Percentiles rank a stretch among this genome's conserved stretches.
Conservation (phyloP, 2,888 invertebrate genomes). For the Hyalella azteca region DNA sequence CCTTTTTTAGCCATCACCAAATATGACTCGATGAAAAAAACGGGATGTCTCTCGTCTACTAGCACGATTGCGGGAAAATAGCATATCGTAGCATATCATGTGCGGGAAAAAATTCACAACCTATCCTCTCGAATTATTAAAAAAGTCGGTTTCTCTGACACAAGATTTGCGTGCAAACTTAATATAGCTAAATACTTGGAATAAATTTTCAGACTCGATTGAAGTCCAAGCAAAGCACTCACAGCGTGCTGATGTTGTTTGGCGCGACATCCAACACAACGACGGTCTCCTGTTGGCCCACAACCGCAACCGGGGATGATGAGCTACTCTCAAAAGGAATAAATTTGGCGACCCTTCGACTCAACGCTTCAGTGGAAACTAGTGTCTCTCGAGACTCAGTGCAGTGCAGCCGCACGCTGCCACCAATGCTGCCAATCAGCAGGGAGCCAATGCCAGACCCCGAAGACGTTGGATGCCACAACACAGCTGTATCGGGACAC, state of each 20-base stretch:
- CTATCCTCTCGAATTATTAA: too few species aligned
- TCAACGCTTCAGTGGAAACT: not conserved
- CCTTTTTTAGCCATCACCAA: too few species aligned
- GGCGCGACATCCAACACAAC: not conserved
- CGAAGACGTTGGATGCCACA: not conserved
- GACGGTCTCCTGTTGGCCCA: not conserved
- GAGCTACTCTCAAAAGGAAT: not conserved
- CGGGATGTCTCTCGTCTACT: too few species aligned
- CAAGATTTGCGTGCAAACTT: too few species aligned
- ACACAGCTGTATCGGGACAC: not conserved
- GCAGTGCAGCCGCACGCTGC: conserved; percentile 7
- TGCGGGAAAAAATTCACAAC: too few species aligned
- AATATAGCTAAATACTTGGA: too few species aligned
- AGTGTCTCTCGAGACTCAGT: conserved; percentile 4
- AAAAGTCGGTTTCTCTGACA: too few species aligned
- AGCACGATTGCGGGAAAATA: too few species aligned
- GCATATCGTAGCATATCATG: too few species aligned
- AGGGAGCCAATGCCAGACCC: not conserved
- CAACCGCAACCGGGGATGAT: not conserved
- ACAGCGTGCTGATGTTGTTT: not conserved
- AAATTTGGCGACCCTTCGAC: not conserved
- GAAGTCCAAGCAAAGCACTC: not conserved
- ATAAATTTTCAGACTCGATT: too few species aligned
- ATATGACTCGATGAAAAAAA: too few species aligned
- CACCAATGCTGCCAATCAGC: not conserved